phyloP scores from a whole-genome alignment of 2,888 invertebrate genomes.

The Pollenia amentaria region DNA sequence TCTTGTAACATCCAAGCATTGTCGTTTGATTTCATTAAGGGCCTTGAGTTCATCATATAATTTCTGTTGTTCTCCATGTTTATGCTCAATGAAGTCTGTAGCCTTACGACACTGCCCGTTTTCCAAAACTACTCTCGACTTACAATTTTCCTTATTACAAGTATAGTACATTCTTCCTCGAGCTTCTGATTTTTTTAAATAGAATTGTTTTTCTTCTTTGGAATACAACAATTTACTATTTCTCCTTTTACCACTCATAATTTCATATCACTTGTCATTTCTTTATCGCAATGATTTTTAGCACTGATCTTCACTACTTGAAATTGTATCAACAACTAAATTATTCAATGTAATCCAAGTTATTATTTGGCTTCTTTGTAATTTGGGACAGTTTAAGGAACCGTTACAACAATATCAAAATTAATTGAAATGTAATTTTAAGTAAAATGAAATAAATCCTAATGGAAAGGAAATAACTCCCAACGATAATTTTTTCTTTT shows the following conservation, averaged over 20 bases:
- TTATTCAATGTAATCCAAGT: not conserved
- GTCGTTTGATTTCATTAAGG: not conserved
- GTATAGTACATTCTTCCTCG: not conserved
- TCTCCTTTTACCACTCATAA: not conserved
- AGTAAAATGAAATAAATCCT: not conserved
- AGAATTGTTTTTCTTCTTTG: not conserved
- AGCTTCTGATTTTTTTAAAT: slow-evolving; percentile 21
- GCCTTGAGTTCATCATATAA: not conserved
- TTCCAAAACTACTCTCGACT: not conserved
- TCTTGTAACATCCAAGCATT: not conserved
- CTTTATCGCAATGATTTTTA: too few relatives aligned
- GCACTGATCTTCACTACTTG: not conserved
- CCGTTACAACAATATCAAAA: not conserved
- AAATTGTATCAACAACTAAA: slow-evolving; percentile 91
- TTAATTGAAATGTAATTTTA: not conserved
- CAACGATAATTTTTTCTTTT: not conserved
- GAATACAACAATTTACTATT: slow-evolving; percentile 9
- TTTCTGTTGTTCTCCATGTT: slow-evolving; percentile 1
- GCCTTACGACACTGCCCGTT: slow-evolving; percentile 25
- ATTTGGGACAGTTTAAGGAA: not conserved
- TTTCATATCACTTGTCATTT: not conserved
- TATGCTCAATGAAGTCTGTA: slow-evolving; percentile 13
- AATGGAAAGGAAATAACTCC: not conserved
- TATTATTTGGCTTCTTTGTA: not conserved
- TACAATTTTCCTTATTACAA: slow-evolving; percentile 7